Conservation (phyloP, 2,797 vertebrate genomes). For the Bucorvus abyssinicus region DNA sequence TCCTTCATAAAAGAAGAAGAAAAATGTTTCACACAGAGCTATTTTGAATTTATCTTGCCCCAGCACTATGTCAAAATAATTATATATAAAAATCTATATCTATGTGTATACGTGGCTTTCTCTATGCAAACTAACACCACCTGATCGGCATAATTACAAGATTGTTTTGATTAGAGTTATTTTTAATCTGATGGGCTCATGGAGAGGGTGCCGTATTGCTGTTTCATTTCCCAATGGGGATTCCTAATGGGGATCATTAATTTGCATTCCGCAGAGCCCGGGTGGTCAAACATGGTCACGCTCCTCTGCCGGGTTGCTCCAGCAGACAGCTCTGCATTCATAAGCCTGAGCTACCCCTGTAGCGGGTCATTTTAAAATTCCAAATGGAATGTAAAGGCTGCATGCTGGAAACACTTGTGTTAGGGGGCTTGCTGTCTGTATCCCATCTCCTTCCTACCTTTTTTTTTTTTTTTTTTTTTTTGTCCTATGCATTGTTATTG, state of each 20-base stretch:
- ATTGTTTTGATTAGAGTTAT: neutral
- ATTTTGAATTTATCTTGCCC: neutral
- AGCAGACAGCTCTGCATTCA: neutral
- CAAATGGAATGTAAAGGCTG: neutral
- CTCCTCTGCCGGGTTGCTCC: neutral
- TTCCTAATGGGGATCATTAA: neutral
- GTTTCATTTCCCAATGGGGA: accelerated
- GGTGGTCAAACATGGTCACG: neutral
- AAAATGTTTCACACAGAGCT: neutral
- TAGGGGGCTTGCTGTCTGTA: neutral
- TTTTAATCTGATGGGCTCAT: neutral
- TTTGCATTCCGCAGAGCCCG: neutral
- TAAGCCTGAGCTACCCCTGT: neutral
- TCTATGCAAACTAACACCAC: neutral
- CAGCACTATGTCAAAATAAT: neutral
- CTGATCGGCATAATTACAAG: neutral
- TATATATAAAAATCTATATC: neutral
- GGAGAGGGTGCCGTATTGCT: neutral
- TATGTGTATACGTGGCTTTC: neutral
- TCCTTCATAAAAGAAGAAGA: neutral
- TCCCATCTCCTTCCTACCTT: neutral
- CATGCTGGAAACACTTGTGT: neutral
- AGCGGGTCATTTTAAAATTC: neutral
- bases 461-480: neutral
- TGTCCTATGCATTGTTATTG: neutral